phyloP scores from a whole-genome alignment of 2,888 invertebrate species.

The Abrostola tripartita region DNA sequence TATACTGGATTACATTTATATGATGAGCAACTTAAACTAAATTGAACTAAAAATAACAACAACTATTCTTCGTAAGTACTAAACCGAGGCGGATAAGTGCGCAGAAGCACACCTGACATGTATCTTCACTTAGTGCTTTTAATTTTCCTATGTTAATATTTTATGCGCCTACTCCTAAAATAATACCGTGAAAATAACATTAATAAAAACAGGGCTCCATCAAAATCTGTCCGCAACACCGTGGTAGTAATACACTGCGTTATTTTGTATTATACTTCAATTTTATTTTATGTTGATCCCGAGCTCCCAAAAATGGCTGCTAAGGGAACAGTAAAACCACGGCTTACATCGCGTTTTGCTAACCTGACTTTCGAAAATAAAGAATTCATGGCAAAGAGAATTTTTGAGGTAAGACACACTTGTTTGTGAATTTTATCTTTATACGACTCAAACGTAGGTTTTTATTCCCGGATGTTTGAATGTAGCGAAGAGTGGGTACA shows the following conservation, averaged over 20 bases:
- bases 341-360: constrained; percentile 72
- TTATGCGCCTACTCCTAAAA: not conserved
- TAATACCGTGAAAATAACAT: constrained; percentile 6
- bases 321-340: constrained; percentile 76
- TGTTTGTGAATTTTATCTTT: constrained; percentile 67
- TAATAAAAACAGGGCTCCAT: not conserved
- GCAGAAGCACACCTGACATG: not conserved
- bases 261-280: constrained; percentile 70
- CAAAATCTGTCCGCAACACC: constrained; percentile 44
- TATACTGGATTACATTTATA: too few species aligned
- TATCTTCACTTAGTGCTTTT: not conserved
- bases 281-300: constrained; percentile 81
- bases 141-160: not conserved
- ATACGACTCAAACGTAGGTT: constrained; percentile 47
- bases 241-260: constrained; percentile 62
- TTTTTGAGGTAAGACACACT: constrained; percentile 72
- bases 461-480: constrained; percentile 45
- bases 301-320: constrained; percentile 69
- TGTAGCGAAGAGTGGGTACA: constrained; percentile 18
- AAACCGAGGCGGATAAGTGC: too few species aligned
- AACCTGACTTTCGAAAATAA: constrained; percentile 73
- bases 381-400: constrained; percentile 79
- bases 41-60: too few species aligned
- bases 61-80: too few species aligned
- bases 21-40: too few species aligned